Evolutionary conservation across 2,113 vertebrate genomes (phyloP).

Genomic region (Megalops atlanticus): DNA sequence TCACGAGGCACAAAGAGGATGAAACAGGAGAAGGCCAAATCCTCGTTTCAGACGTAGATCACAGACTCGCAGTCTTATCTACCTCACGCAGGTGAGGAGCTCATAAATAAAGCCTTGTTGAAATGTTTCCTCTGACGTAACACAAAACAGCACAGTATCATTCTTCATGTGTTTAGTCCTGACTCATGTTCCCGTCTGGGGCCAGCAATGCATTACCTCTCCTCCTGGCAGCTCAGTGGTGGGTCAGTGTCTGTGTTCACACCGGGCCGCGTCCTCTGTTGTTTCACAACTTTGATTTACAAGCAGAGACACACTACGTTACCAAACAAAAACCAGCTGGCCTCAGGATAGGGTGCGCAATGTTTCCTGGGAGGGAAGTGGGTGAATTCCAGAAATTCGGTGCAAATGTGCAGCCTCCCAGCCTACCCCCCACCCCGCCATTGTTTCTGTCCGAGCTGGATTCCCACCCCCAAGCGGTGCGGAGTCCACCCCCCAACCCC

Average conservation of each 20-base stretch:
- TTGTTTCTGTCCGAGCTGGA: neutral
- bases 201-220: neutral
- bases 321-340: neutral
- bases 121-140: neutral
- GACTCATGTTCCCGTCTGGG: neutral
- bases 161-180: neutral
- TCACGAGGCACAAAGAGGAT: conserved; percentile 6
- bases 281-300: neutral
- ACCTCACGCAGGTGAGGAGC: conserved; percentile 16
- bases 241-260: neutral
- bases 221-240: neutral
- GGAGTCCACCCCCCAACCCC: no score
- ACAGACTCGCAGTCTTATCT: conserved; percentile 13
- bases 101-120: neutral
- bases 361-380: neutral
- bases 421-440: neutral
- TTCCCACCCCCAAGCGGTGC: neutral
- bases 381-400: no score
- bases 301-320: neutral
- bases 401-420: no score
- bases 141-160: neutral
- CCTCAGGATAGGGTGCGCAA: neutral
- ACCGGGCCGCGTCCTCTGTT: neutral
- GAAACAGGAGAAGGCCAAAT: conserved; percentile 5
- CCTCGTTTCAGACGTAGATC: neutral